Evolutionary conservation across 1,140 invertebrate genomes (phyloP).

Genomic region (Metopolophium dirhodum): DNA sequence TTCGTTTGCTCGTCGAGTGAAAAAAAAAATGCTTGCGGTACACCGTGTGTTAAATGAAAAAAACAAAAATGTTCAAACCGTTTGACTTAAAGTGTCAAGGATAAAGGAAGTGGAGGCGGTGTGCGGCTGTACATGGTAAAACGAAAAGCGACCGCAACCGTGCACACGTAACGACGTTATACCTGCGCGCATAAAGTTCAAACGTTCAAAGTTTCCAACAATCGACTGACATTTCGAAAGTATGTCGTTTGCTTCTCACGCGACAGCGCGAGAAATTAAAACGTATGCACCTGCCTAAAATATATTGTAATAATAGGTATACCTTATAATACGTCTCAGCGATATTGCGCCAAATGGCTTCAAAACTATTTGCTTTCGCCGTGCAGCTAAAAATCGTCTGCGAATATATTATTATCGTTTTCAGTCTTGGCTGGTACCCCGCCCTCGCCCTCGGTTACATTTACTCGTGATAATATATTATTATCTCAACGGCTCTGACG

Average conservation of each 20-base stretch:
- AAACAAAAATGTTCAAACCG: background rate
- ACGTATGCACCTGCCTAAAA: background rate
- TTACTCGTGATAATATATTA: background rate
- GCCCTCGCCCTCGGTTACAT: background rate
- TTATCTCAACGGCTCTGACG: background rate
- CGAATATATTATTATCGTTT: background rate
- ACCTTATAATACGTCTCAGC: background rate
- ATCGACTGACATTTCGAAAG: slow-evolving; percentile 6
- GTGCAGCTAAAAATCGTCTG: background rate
- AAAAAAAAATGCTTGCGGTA: background rate
- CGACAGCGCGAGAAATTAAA: background rate
- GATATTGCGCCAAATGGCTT: background rate
- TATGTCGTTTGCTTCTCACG: background rate
- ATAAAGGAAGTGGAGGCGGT: background rate
- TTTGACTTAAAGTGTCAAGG: slow-evolving; percentile 14
- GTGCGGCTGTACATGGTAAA: background rate
- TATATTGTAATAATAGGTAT: background rate
- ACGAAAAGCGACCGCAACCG: background rate
- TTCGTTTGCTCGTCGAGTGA: background rate
- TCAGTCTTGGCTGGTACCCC: accelerated
- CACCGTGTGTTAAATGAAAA: background rate
- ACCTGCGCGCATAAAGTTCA: background rate
- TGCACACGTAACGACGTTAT: background rate
- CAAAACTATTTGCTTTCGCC: background rate
- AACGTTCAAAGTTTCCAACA: slow-evolving; percentile 3